Base-by-base conservation (phyloP, 2,113 vertebrate genomes). In the Rhinoptilus africanus region DNA sequence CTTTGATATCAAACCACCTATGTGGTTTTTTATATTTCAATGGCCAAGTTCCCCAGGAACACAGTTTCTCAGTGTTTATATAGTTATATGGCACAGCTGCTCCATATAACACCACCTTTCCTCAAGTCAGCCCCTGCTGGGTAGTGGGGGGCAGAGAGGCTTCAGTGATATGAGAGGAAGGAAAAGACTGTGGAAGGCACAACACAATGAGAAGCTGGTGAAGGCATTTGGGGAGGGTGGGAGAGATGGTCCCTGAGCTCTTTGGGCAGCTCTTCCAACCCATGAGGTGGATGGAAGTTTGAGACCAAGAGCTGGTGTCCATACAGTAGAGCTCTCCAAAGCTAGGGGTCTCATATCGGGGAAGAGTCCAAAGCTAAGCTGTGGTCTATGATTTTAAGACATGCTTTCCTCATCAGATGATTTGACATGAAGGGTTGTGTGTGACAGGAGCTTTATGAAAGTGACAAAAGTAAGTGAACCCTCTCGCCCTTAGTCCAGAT, bases 291-390 rank as follows among this genome's bases (percentile, higher is more conserved):
- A 8, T 4, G 3, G 7, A 9, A 26, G 41, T 60, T 21, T 19
- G 66, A 67, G 27, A 80, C n/a, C 28, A 71, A 62, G 48, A 34
- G 27, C 0, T 72, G 35, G 9, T 54, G 17, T 41, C 17, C 20
- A 5, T 37, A 24, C 45, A 7, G 10, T 21, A 6, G 0, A 1
- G 14, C 9, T 66, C 23, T 59, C 16, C 24, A 41, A 47, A 68
- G 10, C 0, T 19, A 10, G 5, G 32, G 22, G 32, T 59, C 11
- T 14, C 10, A 0, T n/a, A 6, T 0, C 0, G 0, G 17, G 11
- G 7, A 45, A 26, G 14, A 77, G 6, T 81, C n/a, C 32, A 30
- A 50, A 77, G 30, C 16, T 53, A 28, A 84, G 11, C 12, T 67
- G 10, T 37, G 21, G 12, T 13, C 3, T 48, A 16, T 45, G 21